A percentile compares a stretch with the other conserved stretches of the same genome.
Evolutionary conservation across 2,797 vertebrate genomes (phyloP).

Genomic region (Trematomus bernacchii): DNA sequence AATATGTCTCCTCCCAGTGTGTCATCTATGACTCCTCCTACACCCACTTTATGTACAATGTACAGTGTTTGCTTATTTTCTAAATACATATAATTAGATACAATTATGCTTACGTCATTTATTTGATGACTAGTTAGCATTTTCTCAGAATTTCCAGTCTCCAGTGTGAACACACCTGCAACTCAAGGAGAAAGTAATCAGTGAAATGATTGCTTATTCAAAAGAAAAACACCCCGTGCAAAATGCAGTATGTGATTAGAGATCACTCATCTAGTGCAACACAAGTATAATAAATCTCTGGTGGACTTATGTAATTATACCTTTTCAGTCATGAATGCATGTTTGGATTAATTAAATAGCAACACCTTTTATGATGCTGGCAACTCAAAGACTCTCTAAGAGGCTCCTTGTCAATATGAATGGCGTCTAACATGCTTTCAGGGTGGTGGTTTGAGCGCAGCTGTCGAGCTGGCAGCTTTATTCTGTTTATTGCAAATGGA

Average conservation of each 20-base stretch:
- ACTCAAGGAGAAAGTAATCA: slow-evolving; percentile 30
- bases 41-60: slow-evolving; percentile 11
- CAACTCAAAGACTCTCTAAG: background rate
- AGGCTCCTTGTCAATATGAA: slow-evolving; percentile 35
- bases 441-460: slow-evolving; percentile 32
- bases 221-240: background rate
- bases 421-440: slow-evolving; percentile 24
- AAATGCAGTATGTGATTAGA: background rate
- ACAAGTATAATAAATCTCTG: background rate
- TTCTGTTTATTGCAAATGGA: slow-evolving; percentile 15
- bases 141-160: background rate
- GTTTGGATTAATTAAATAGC: slow-evolving; percentile 34
- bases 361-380: slow-evolving; percentile 11
- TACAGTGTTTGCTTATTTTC: slow-evolving; percentile 10
- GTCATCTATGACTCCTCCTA: slow-evolving; percentile 36
- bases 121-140: slow-evolving; percentile 27
- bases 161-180: slow-evolving; percentile 10
- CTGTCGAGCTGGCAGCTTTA: slow-evolving; percentile 39
- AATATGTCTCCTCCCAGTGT: slow-evolving; percentile 8
- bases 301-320: background rate
- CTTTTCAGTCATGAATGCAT: slow-evolving; percentile 22
- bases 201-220: slow-evolving; percentile 32
- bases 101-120: slow-evolving; percentile 36
- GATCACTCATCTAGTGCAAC: slow-evolving; percentile 8
- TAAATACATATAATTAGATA: slow-evolving; percentile 52